Conservation (phyloP, 2,113 vertebrate genomes). For the Psittacara wagleri region DNA sequence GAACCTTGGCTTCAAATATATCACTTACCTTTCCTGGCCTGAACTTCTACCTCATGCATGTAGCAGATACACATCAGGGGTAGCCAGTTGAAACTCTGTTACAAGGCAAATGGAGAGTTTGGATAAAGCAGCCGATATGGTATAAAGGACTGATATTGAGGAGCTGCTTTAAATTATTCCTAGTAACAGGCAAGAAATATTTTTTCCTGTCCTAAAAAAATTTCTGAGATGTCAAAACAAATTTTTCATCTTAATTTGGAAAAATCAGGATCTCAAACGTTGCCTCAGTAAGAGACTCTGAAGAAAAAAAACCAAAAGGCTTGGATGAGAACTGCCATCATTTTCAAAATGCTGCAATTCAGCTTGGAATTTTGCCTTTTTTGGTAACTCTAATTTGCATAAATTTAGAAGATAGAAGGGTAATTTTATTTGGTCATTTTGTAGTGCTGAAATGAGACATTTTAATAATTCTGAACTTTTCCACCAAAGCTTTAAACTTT, state of each 20-base stretch:
- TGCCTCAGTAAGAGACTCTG: neutral
- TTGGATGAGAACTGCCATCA: fast-evolving
- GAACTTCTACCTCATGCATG: neutral
- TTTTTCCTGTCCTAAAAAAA: neutral
- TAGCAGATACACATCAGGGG: neutral
- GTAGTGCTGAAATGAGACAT: neutral
- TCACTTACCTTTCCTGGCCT: neutral
- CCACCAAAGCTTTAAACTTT: neutral
- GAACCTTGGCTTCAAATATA: neutral
- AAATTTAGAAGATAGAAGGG: neutral
- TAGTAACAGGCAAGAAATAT: neutral
- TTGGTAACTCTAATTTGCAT: neutral
- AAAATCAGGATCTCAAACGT: neutral
- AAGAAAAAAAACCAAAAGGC: neutral
- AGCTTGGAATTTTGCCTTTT: neutral
- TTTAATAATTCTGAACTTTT: neutral
- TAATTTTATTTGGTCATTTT: neutral
- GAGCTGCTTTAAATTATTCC: neutral
- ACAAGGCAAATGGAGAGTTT: neutral
- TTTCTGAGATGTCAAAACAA: neutral
- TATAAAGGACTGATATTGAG: neutral
- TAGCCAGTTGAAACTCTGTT: neutral
- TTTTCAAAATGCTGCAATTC: neutral
- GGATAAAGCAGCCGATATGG: neutral
- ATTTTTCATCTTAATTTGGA: neutral